Percentiles rank a stretch among this genome's conserved stretches.
Conservation (phyloP, 2,888 invertebrate species). For the Choreutis nemorana region DNA sequence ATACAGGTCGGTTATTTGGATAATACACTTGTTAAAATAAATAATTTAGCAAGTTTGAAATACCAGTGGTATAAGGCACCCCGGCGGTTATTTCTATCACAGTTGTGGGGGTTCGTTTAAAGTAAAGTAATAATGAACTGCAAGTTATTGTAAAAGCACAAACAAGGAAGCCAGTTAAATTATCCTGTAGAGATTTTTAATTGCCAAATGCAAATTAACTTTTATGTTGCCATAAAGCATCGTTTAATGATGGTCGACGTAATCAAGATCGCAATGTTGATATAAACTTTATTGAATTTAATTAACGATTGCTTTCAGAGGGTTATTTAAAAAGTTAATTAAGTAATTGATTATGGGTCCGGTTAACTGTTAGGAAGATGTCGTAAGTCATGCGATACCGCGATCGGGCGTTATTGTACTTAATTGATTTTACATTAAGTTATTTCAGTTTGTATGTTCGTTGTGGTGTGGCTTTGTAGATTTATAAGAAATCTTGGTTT, state of each 20-base stretch:
- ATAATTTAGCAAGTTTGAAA: too few species aligned
- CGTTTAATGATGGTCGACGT: slow-evolving; percentile 7
- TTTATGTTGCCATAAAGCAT: background rate
- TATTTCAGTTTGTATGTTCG: too few species aligned
- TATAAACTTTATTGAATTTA: slow-evolving; percentile 19
- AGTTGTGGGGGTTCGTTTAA: background rate
- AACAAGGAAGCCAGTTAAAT: too few species aligned
- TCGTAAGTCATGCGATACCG: background rate
- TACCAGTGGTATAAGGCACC: too few species aligned
- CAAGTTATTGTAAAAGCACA: background rate
- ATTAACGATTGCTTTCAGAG: slow-evolving; percentile 7
- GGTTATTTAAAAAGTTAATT: slow-evolving; percentile 11
- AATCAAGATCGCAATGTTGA: slow-evolving; percentile 22
- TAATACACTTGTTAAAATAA: too few species aligned
- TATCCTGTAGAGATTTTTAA: too few species aligned
- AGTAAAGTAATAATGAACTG: background rate
- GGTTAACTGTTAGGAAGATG: slow-evolving; percentile 4
- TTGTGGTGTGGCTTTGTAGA: too few species aligned
- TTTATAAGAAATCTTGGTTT: too few species aligned
- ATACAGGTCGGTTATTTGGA: too few species aligned
- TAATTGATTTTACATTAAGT: too few species aligned
- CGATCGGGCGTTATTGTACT: background rate
- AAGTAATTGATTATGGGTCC: slow-evolving; percentile 6
- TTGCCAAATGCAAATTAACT: too few species aligned
- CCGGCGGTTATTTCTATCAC: too few species aligned